Evolutionary conservation across 64 coral and sea anemone species (phyloP).

Genomic region (Hydrozoanthus tunicans): DNA sequence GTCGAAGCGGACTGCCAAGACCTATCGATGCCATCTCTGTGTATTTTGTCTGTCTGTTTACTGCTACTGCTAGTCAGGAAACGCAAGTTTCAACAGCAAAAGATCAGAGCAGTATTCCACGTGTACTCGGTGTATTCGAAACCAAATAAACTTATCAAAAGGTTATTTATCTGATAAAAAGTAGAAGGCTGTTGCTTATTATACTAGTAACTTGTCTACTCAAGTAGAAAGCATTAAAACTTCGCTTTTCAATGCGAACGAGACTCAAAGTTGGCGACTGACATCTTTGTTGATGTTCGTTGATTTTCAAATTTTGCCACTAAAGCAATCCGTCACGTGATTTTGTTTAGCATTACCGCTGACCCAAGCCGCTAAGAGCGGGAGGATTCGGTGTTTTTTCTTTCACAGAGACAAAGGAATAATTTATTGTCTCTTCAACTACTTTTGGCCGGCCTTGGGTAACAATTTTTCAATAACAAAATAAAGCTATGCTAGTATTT

Average conservation of each 20-base stretch:
- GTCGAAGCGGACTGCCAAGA: constrained; percentile 65
- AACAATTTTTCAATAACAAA: too few species aligned
- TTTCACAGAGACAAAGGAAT: too few species aligned
- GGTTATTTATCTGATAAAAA: not conserved
- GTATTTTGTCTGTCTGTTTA: not conserved
- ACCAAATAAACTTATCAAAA: not conserved
- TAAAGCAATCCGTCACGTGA: constrained; percentile 39
- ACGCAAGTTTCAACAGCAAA: not conserved
- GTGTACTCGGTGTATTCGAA: not conserved
- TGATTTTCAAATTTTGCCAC: constrained; percentile 56
- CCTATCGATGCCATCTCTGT: constrained; percentile 45
- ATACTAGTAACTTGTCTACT: not conserved
- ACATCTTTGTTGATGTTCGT: constrained; percentile 37
- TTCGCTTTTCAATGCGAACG: not conserved
- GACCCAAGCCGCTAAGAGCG: not conserved
- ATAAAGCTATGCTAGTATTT: too few species aligned
- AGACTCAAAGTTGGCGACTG: too few species aligned
- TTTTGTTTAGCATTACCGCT: not conserved
- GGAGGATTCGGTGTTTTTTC: too few species aligned
- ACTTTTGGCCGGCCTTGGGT: too few species aligned
- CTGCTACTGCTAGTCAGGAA: not conserved
- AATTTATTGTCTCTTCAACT: too few species aligned
- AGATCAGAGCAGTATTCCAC: not conserved
- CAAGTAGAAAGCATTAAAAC: not conserved
- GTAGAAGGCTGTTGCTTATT: not conserved